Base-by-base conservation (phyloP, 2,888 invertebrate genomes). In the Tinea semifulvella region DNA sequence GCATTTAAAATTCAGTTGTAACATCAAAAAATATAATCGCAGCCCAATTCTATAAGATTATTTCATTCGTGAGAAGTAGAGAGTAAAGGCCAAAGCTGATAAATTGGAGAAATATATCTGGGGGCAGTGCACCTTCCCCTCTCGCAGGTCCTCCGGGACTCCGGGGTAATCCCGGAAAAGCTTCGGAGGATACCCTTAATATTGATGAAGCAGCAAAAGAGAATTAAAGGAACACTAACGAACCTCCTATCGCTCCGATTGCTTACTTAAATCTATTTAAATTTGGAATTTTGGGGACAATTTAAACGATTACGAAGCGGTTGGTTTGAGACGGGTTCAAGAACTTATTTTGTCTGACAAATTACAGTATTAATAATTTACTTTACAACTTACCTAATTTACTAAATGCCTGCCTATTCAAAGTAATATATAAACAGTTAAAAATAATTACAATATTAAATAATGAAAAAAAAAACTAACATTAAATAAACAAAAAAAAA, bases 11-110 rank as follows among this genome's bases (percentile, higher is more conserved):
- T 14, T 11, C 13, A 31, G 31, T 31, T n/a, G 13, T 22, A 14
- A 31, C 13, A 31, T 31, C 31, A 38, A 38, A 38, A 38, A 56
- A n/a, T n/a, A n/a, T n/a, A 53, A 56, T 56, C 58, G 57, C 56
- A 58, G 56, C 53, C 56, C 58, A 56, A 61, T 62, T 58, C 55
- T 51, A 53, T 51, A 38, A 58, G 58, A 64, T 64, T 62, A 62
- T 60, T 58, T 56, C 54, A 55, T 58, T 55, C 60, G 64, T 56
- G 49, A 27, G 48, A 56, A 56, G 53, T 40, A 48, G 52, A 55
- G n/a, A n/a, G n/a, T n/a, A n/a, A 50, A 56, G 53, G 53, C 56
- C 59, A 62, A 48, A 52, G 55, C 51, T 56, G 53, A 53, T 56
- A 60, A 62, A 61, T 60, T 54, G 58, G 48, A 22, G 22, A 45